A percentile compares a stretch with the other conserved stretches of the same genome.
These are phyloP conservation scores for Ceyx cyanopectus DNA, from an alignment of 2,113 vertebrate genomes.

Conservation along the genomic window DNA sequence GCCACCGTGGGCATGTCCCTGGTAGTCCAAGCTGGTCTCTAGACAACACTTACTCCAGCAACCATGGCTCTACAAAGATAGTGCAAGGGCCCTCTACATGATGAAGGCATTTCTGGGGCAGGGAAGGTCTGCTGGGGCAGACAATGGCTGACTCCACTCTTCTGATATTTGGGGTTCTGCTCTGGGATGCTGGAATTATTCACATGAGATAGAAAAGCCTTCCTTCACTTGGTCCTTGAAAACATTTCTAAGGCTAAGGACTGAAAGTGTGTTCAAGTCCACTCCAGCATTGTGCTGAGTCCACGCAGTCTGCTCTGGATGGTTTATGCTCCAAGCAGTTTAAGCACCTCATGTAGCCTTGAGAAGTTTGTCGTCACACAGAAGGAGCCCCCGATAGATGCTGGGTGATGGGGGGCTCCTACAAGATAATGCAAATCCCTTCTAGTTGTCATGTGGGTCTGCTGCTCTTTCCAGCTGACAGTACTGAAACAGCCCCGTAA, in stretches of 20 bases:
- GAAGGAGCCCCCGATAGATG: not conserved
- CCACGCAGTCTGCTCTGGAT: not conserved
- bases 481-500: not conserved
- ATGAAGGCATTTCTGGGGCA: not conserved
- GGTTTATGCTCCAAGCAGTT: not conserved
- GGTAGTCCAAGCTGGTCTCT: not conserved
- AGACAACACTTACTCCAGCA: not conserved
- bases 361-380: not conserved
- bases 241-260: not conserved
- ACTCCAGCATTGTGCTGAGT: not conserved
- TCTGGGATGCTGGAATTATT: not conserved
- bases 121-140: fast-evolving
- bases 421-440: not conserved
- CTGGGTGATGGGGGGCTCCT: not conserved
- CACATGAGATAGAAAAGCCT: not conserved
- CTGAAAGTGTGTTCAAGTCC: fast-evolving
- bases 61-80: not conserved
- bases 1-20: fast-evolving
- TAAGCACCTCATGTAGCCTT: not conserved
- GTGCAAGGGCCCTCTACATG: not conserved
- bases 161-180: not conserved
- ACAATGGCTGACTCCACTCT: not conserved
- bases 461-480: not conserved
- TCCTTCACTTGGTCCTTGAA: not conserved
- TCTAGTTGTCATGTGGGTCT: not conserved